phyloP scores from a whole-genome alignment of 2,888 invertebrate species.

The Aphrophora alni region DNA sequence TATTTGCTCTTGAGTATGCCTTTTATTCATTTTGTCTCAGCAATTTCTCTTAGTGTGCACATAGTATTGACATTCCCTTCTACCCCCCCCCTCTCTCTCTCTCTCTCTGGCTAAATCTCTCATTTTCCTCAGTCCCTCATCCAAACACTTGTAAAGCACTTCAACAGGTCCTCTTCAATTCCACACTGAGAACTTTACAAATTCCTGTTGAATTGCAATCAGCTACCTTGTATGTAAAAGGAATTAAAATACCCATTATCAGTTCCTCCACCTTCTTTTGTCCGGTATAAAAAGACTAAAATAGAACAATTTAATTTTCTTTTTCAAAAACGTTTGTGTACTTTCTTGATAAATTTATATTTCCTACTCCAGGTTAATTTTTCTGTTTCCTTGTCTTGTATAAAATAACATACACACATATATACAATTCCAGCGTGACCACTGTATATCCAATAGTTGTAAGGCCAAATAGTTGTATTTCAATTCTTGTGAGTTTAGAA shows the following conservation, averaged over 20 bases:
- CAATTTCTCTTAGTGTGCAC: not conserved
- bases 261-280: not conserved
- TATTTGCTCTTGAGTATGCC: not conserved
- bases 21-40: not conserved
- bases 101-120: not conserved
- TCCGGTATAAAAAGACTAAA: too few relatives aligned
- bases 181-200: not conserved
- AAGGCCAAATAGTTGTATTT: too few relatives aligned
- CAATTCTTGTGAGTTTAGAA: too few relatives aligned
- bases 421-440: too few relatives aligned
- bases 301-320: too few relatives aligned
- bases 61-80: not conserved
- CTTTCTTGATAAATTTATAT: too few relatives aligned
- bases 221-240: not conserved
- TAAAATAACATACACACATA: too few relatives aligned
- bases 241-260: not conserved
- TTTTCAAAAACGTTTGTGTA: too few relatives aligned
- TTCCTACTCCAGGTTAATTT: too few relatives aligned
- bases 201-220: conserved; percentile 1
- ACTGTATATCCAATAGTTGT: too few relatives aligned
- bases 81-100: not conserved
- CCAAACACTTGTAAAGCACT: not conserved
- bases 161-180: not conserved
- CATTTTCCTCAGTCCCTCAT: not conserved
- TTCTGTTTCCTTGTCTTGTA: too few relatives aligned